Evolutionary conservation across 2,888 invertebrate species (phyloP).

Genomic region (Tenthredo amoena): DNA sequence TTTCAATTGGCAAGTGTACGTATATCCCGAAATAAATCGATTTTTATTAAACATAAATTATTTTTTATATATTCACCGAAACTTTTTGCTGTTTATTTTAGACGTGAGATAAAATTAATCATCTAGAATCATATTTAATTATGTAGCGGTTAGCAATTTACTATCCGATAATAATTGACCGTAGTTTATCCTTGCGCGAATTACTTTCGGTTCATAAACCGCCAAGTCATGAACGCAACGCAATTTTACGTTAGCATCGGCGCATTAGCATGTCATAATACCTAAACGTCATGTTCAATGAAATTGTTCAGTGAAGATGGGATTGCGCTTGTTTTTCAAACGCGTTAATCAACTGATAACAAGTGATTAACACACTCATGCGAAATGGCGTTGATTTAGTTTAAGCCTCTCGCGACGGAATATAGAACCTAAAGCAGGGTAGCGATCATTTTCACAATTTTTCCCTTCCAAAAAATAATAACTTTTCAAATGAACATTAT

Average conservation of each 20-base stretch:
- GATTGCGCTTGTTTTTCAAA: background rate
- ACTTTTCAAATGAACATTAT: background rate
- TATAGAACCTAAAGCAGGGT: background rate
- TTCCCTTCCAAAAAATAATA: background rate
- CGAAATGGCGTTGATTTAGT: background rate
- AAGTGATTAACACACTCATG: background rate
- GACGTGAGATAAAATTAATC: background rate
- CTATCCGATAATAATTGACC: background rate
- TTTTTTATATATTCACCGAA: background rate
- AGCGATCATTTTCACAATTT: background rate
- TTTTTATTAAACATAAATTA: background rate
- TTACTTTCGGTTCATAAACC: constrained; percentile 16
- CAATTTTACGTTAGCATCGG: background rate
- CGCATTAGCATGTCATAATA: constrained; percentile 12
- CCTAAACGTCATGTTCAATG: constrained; percentile 7
- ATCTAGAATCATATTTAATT: background rate
- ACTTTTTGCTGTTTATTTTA: background rate
- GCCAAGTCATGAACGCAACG: constrained; percentile 21
- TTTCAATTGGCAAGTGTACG: background rate
- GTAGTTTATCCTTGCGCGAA: constrained; percentile 14
- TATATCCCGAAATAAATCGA: background rate
- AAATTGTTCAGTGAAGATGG: background rate
- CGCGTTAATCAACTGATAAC: background rate
- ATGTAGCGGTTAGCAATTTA: background rate
- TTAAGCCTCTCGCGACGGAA: background rate